phyloP scores from a whole-genome alignment of 2,888 invertebrate genomes.

The Caenorhabditis sp. region DNA sequence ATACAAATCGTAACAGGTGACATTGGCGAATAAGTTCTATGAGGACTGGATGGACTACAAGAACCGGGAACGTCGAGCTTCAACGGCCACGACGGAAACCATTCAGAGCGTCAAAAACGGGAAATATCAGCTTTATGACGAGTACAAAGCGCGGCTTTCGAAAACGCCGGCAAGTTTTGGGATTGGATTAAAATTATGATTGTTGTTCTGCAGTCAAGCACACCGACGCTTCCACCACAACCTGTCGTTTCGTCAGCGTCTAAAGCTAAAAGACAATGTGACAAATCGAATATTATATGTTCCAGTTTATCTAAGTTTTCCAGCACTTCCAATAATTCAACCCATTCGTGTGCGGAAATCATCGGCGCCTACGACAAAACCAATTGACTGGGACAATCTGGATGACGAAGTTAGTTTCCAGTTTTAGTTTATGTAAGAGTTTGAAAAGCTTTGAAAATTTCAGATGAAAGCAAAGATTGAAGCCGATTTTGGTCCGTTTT shows the following conservation, averaged over 20 bases:
- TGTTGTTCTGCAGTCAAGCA: constrained; percentile 63
- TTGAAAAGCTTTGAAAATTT: no score
- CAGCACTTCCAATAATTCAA: constrained; percentile 57
- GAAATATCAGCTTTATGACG: constrained; percentile 63
- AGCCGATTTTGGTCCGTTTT: constrained; percentile 67
- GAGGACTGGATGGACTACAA: constrained; percentile 67
- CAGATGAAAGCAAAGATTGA: constrained; percentile 60
- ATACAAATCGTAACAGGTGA: constrained; percentile 8
- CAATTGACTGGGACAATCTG: constrained; percentile 53
- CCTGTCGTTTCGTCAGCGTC: constrained; percentile 49
- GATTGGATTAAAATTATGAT: constrained; percentile 55
- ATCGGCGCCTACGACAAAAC: not conserved
- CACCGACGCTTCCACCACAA: constrained; percentile 51
- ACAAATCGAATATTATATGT: not conserved
- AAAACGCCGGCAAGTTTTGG: constrained; percentile 63
- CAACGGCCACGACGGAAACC: constrained; percentile 60
- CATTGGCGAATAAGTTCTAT: constrained; percentile 44
- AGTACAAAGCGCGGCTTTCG: constrained; percentile 54
- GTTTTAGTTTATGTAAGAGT: no score
- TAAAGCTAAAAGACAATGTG: constrained; percentile 48
- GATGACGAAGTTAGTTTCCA: constrained; percentile 28
- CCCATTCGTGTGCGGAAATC: constrained; percentile 48
- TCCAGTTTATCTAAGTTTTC: not conserved
- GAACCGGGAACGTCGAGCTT: constrained; percentile 58
- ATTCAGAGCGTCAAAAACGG: constrained; percentile 61